Base-by-base conservation (phyloP, 2,797 vertebrate genomes). In the Falco cherrug region DNA sequence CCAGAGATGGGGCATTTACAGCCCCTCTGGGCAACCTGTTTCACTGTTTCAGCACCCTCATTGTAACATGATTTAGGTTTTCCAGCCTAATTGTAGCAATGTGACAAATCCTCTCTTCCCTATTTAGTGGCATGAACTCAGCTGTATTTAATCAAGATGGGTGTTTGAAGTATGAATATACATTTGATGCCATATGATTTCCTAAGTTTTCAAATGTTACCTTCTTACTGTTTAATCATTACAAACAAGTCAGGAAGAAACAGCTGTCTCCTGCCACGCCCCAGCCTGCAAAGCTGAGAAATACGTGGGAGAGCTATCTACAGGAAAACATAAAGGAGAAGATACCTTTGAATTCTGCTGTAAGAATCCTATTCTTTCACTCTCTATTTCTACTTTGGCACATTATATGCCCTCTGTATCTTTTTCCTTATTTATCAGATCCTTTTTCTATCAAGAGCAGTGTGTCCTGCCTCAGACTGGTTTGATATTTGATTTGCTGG, bases 401-500 rank as follows among this genome's bases (percentile, higher is more conserved):
- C 12, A 50, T 60, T 22, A 45, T 56, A 19, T 13, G 75, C 13
- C 6, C 21, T 45, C 65, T 68, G 5, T 37, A 39, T 24, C 16
- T 67, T 57, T 76, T 78, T 47, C 26, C n/a, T 47, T 83, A 53
- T 73, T 65, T 87, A 35, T 69, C 29, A 33, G 53, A 57, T 68
- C 47, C n/a, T 47, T 89, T 85, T 87, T 26, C 67, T 59, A 47
- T n/a, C 17, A 56, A 74, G 35, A 54, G 41, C 41, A 59, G 21
- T 67, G 19, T 74, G 45, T 74, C 50, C 53, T 84, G n/a, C 80
- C 53, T 97, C 77, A 81, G 48, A 74, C 61, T 81, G 13, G 10
- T 93, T 82, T 85, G 67, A 87, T 90, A 89, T 94, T 96, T 60
- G 83, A 80, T 95, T 94, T 95, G 77, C 75, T 95, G 71, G 81